Evolutionary conservation across 53 echinoderm and acorn worm genomes (phyloP), one percentile per base, ranked within the genome.

Genomic region (Holothuria leucospilota): DNA sequence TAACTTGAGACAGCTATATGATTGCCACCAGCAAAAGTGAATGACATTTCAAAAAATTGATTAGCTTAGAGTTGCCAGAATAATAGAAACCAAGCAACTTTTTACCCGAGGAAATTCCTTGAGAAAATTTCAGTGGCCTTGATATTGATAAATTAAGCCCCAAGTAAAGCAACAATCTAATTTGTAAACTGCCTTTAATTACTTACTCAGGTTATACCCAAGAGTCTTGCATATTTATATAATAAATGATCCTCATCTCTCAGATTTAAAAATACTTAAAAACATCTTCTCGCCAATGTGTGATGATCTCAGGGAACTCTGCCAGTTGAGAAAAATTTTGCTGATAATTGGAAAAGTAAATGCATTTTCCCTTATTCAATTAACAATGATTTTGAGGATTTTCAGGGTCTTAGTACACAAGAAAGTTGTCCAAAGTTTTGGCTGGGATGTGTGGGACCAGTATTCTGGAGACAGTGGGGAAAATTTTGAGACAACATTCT

Each of bases 121-220:
- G 52, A 75, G 21, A 75, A 75, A 80, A 80, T 59, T 80, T 34
- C 59, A 25, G 62, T 60, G 80, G 59, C 80, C 80, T 80, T 80
- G 80, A 80, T 80, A 80, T 80, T 80, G 59, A 80, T 80, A 61
- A 61, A 80, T 80, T 80, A 80, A 60, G 61, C 80, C 80, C 59
- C 59, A 29, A 61, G 80, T 80, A 59, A 80, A 80, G 80, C 59
- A 59, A 80, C 80, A 80, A 80, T 80, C 80, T 80, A 80, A 80
- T 80, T 80, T 80, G 80, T 80, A 80, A 80, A 80, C 80, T 75
- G 75, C 27, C 75, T 75, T 49, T 75, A 75, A 75, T 75, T 75
- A 75, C 75, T 75, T 75, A 51, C 75, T 75, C 75, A 75, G 39
- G 75, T 75, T 75, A 75, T 75, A 75, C 75, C 75, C 75, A 30